These are phyloP conservation scores for Triplophysa dalaica DNA, from an alignment of 2,113 vertebrate genomes.

Conservation along the genomic window DNA sequence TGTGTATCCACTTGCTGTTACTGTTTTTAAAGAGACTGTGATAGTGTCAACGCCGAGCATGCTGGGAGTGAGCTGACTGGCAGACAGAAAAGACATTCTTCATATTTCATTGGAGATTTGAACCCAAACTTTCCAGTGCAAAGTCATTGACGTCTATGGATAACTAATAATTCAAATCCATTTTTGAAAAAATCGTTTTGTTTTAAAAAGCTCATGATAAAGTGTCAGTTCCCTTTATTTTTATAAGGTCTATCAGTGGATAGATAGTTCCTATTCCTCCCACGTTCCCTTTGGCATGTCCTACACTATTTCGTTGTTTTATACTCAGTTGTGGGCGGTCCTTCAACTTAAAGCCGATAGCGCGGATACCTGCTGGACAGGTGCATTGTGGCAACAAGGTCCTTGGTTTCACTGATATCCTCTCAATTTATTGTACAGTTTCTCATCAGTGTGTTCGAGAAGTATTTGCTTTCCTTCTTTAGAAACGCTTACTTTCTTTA, in stretches of 20 bases:
- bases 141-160: neutral
- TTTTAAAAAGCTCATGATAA: too few species aligned
- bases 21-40: conserved; percentile 11
- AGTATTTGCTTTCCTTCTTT: neutral
- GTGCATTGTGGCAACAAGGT: conserved; percentile 30
- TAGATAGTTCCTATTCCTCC: neutral
- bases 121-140: neutral
- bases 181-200: neutral
- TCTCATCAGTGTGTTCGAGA: neutral
- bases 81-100: conserved; percentile 22
- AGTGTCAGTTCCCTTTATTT: neutral
- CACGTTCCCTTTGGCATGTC: neutral
- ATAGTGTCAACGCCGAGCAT: conserved; percentile 32
- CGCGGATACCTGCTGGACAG: conserved; percentile 52
- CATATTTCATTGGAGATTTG: neutral
- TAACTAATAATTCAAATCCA: neutral
- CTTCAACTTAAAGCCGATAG: conserved; percentile 34
- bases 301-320: conserved; percentile 11
- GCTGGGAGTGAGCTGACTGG: conserved; percentile 35
- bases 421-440: neutral
- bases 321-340: conserved; percentile 5
- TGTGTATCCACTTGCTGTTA: conserved; percentile 29
- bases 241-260: neutral
- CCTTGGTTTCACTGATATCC: neutral
- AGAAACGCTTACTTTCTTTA: neutral